Conservation (phyloP, 2,888 invertebrate genomes). For the Ypsolopha sequella region DNA sequence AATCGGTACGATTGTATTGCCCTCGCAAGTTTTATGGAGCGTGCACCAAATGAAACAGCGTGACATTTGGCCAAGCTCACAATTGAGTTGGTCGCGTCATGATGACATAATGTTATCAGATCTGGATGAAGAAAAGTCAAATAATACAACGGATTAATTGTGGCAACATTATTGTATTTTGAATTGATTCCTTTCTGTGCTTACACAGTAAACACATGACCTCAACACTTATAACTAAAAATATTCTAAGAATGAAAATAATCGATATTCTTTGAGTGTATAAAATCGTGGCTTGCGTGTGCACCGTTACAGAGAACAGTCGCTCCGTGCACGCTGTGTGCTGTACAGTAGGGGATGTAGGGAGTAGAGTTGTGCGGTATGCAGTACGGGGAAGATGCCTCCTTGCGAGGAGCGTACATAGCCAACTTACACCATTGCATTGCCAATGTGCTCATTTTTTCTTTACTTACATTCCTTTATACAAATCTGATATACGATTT, state of each 20-base stretch:
- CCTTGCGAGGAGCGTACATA: no score
- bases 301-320: slow-evolving; percentile 41
- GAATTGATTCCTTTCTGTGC: slow-evolving; percentile 77
- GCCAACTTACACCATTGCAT: slow-evolving; percentile 6
- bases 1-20: no score
- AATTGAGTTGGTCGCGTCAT: no score
- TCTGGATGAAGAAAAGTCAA: slow-evolving; percentile 11
- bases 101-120: no score
- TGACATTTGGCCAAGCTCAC: no score
- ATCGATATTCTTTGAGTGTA: slow-evolving; percentile 44
- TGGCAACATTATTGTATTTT: slow-evolving; percentile 80
- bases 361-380: slow-evolving; percentile 36
- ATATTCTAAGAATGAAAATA: slow-evolving; percentile 72
- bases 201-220: slow-evolving; percentile 80
- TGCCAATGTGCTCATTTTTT: slow-evolving; percentile 57
- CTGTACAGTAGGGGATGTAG: no score
- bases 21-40: no score
- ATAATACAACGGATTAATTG: slow-evolving; percentile 61
- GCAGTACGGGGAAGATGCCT: slow-evolving; percentile 26
- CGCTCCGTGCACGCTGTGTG: no score
- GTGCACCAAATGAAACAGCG: no score
- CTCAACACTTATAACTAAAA: slow-evolving; percentile 79
- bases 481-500: slow-evolving; percentile 66
- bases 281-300: slow-evolving; percentile 57
- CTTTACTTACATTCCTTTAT: slow-evolving; percentile 56